phyloP scores from a whole-genome alignment of 30 jellyfish, hydroid and myxozoan genomes.

The Aurelia coerulea region DNA sequence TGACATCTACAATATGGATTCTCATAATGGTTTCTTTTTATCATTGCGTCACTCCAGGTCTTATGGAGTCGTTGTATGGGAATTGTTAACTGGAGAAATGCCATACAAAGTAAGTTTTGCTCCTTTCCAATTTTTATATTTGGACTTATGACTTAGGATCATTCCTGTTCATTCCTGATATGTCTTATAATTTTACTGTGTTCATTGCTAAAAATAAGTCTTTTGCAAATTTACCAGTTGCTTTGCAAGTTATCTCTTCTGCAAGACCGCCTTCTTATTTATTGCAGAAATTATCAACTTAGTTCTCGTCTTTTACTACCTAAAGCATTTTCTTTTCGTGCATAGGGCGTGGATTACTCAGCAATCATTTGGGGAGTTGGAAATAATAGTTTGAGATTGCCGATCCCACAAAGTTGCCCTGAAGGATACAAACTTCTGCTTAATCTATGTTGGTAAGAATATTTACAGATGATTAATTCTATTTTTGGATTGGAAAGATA shows the following conservation, averaged over 20 bases:
- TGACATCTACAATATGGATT: no score
- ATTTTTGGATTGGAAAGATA: no score
- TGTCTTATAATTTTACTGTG: no score
- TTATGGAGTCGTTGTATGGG: constrained; percentile 97
- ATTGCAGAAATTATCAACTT: neutral
- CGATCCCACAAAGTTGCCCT: constrained; percentile 97
- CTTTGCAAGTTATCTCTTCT: no score
- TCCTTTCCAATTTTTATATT: neutral
- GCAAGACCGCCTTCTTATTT: neutral
- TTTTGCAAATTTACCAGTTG: no score
- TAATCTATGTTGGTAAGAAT: constrained; percentile 91
- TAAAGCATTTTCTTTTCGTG: neutral
- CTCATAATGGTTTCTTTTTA: no score
- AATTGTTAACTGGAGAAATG: constrained; percentile 89
- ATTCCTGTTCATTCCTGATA: no score
- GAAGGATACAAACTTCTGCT: constrained; percentile 95
- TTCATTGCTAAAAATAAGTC: no score
- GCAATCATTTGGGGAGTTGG: constrained; percentile 99
- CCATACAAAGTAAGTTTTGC: constrained; percentile 88
- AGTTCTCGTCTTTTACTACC: neutral
- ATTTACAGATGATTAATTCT: neutral
- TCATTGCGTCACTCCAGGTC: constrained; percentile 69
- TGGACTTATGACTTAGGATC: no score
- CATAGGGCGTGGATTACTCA: constrained; percentile 97
- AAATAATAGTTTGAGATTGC: constrained; percentile 90